Base-by-base conservation (phyloP, 2,113 vertebrate species). In the Chaetorhynchus papuensis region DNA sequence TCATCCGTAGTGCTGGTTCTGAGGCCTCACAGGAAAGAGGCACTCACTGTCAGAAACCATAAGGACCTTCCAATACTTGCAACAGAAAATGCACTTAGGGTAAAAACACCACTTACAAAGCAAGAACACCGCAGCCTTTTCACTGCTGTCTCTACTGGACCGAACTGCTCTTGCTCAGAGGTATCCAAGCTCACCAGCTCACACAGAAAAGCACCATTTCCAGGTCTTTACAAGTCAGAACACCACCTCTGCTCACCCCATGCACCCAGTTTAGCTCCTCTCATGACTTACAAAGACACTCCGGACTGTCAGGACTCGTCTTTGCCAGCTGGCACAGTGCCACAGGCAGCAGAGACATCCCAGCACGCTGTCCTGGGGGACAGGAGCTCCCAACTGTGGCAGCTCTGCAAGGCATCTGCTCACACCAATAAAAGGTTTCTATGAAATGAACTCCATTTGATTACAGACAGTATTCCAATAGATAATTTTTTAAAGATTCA, bases 171-270 rank as follows among this genome's bases (percentile, higher is more conserved):
- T 70, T 86, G 68, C 35, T 69, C 0, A 0, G 42, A 53, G 10
- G 12, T 41, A 26, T 35, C 47, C 37, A 56, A 61, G 26, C 21
- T 80, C 50, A 59, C 10, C 13, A 41, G 50, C 7, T 88, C 44
- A 71, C 26, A 6, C 3, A 47, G 31, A 63, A 70, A 77, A 87
- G 7, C 33, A 53, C 23, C 17, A 39, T 22, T 89, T 52, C 24
- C 41, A 52, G 24, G 44, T 56, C 78, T 61, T 45, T 31, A n/a
- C 14, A 61, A 65, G 33, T 24, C 37, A 82, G 15, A 65, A 20
- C 15, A 69, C 1, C 31, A 37, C 22, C 42, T 74, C 50, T 56
- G n/a, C 49, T 89, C 1, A 0, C 15, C 23, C 41, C 30, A 2
- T 26, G 39, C 31, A 41, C 6, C 20, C 37, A 61, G 53, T 53